Evolutionary conservation across 2,888 invertebrate genomes (phyloP), one percentile per base, ranked within the genome.

Genomic region (Hydropsyche betteni): DNA sequence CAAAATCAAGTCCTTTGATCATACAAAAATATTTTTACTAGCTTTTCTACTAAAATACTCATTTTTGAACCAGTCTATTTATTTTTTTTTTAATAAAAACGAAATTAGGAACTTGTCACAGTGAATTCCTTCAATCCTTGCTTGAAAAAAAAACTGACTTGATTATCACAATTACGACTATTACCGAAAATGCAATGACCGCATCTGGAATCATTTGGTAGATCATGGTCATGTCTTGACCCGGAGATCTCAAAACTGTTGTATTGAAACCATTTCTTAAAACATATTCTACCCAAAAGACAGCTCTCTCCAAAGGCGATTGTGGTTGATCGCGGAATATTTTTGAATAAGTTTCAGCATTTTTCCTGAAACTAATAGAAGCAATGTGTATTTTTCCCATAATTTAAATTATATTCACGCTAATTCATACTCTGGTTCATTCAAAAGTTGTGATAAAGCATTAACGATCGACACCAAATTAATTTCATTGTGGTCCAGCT

Each of bases 281-380:
- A 10, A 68, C 76, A 61, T 79, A 78, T 38, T 79, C 79, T 4
- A 77, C 69, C 76, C 76, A 77, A 53, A 75, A 79, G 7, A 79
- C 69, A n/a, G 79, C 79, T 33, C 79, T 69, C 8, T 79, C 75
- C 34, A 78, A 50, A 8, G 77, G 77, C 4, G 75, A n/a, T 52
- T 75, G 76, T 4, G 77, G 77, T 51, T 79, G 79, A 61, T 78
- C 77, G 4, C 77, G 69, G 51, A 77, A 75, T n/a, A 75, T 14
- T 8, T 69, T 24, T 5, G 79, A 78, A 12, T 70, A 34, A 24
- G 10, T 50, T 6, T 24, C 14, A 58, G 71, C 55, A 50, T 77
- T 76, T 36, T 74, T 36, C 69, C 69, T 76, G 75, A 75, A 77
- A 74, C 79, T 79, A 58, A 44, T 55, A 10, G 1, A 64, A 64